These are phyloP conservation scores for Atopsyche davidsoni DNA, from an alignment of 1,140 invertebrate genomes.

Conservation along the genomic window DNA sequence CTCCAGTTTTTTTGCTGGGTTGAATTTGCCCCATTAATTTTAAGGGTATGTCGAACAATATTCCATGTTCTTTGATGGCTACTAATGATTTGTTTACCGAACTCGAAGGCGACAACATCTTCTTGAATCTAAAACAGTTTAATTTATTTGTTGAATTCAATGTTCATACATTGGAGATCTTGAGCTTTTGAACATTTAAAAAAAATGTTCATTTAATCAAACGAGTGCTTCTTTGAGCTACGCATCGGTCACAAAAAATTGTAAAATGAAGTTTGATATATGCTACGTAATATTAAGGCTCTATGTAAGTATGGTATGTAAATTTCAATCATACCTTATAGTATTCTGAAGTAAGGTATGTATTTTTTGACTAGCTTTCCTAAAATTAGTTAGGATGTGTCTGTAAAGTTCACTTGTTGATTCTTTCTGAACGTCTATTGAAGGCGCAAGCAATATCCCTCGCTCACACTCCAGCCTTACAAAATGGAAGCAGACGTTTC, in stretches of 20 bases:
- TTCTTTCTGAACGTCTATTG: conserved; percentile 43
- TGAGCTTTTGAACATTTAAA: no score
- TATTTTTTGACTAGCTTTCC: conserved; percentile 59
- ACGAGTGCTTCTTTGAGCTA: no score
- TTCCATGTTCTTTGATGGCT: conserved; percentile 69
- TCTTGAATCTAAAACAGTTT: conserved; percentile 39
- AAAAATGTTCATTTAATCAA: no score
- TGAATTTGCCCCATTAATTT: conserved; percentile 36
- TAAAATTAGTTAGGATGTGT: conserved; percentile 61
- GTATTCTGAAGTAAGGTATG: conserved; percentile 65
- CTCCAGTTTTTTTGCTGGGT: conserved; percentile 37
- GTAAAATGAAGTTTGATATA: no score
- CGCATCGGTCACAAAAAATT: no score
- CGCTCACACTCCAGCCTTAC: conserved; percentile 60
- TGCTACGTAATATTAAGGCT: no score
- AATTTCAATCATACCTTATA: conserved; percentile 53
- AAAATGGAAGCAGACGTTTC: conserved; percentile 63
- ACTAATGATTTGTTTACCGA: conserved; percentile 63
- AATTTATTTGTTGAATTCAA: no score
- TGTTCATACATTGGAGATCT: no score
- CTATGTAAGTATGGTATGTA: no score
- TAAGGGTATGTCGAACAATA: conserved; percentile 46
- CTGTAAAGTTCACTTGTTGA: conserved; percentile 44
- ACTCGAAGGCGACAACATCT: conserved; percentile 38
- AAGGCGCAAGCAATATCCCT: conserved; percentile 59